A percentile compares a stretch with the other conserved stretches of the same genome.
phyloP scores from a whole-genome alignment of 2,113 vertebrate genomes.

The Seriola aureovittata region DNA sequence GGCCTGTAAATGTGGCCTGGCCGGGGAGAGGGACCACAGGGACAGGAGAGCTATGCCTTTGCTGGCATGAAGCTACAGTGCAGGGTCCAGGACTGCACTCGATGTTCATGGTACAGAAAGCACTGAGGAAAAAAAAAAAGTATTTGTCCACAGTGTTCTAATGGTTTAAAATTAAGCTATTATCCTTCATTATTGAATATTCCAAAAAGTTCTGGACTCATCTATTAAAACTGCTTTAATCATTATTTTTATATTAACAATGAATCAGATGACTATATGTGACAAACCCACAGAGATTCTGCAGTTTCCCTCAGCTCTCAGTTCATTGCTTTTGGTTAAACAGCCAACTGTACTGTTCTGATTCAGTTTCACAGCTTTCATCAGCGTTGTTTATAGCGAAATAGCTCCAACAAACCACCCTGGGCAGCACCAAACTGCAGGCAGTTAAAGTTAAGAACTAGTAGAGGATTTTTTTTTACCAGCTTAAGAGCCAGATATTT shows the following conservation, averaged over 20 bases:
- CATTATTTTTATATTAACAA: not conserved
- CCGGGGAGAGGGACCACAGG: conserved; percentile 10
- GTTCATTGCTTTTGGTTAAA: conserved; percentile 28
- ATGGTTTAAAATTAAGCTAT: not conserved
- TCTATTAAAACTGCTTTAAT: not conserved
- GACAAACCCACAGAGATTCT: not conserved
- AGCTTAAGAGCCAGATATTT: conserved; percentile 18
- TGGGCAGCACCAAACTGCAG: not conserved
- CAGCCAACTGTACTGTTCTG: not conserved
- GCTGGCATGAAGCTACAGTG: conserved; percentile 35
- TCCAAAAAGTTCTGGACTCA: not conserved
- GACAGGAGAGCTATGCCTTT: conserved; percentile 33
- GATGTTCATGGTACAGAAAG: not conserved
- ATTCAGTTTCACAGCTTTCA: conserved; percentile 3
- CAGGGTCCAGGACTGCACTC: conserved; percentile 9
- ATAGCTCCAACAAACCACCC: not conserved
- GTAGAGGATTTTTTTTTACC: not conserved
- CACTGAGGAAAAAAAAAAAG: not conserved
- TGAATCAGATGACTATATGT: too few relatives aligned
- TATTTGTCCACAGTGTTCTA: not conserved
- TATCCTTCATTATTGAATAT: not conserved
- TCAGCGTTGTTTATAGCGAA: not conserved
- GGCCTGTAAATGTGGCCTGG: conserved; percentile 59
- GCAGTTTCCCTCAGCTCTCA: not conserved
- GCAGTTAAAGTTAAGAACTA: not conserved